phyloP scores from a whole-genome alignment of 2,113 vertebrate species.

The Centrocercus urophasianus region DNA sequence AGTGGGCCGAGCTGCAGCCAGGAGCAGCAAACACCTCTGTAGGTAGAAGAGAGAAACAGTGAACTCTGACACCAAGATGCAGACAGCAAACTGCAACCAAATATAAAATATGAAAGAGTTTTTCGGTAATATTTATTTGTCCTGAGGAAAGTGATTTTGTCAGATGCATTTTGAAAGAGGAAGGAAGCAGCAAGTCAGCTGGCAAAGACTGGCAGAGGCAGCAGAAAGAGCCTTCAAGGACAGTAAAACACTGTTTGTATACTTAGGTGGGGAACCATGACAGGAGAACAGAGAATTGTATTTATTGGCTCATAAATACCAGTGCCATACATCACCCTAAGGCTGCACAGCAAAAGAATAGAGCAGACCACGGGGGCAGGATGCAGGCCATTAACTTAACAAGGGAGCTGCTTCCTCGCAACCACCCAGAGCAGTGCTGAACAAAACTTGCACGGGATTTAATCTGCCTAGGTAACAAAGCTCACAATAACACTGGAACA shows the following conservation, averaged over 20 bases:
- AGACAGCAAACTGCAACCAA: background rate
- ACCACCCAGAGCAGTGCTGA: background rate
- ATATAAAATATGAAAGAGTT: constrained; percentile 16
- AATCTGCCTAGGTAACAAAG: background rate
- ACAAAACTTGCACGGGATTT: background rate
- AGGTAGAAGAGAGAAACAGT: background rate
- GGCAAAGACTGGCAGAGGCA: constrained; percentile 33
- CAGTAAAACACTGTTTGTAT: background rate
- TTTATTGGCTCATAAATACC: background rate
- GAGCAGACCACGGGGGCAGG: background rate
- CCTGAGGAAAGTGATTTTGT: constrained; percentile 16
- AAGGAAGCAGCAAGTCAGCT: constrained; percentile 45
- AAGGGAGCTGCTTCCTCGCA: background rate
- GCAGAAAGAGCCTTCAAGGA: constrained; percentile 33
- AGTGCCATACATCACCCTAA: background rate
- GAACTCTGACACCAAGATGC: rapidly evolving
- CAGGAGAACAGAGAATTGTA: background rate
- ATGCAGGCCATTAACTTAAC: constrained; percentile 9
- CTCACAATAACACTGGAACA: background rate
- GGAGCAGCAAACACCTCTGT: background rate
- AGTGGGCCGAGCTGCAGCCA: background rate
- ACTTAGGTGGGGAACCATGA: constrained; percentile 31
- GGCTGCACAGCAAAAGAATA: background rate
- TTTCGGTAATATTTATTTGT: background rate
- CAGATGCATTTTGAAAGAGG: constrained; percentile 20